phyloP scores from a whole-genome alignment of 1,140 invertebrate species.

The Macrostomum lignano region DNA sequence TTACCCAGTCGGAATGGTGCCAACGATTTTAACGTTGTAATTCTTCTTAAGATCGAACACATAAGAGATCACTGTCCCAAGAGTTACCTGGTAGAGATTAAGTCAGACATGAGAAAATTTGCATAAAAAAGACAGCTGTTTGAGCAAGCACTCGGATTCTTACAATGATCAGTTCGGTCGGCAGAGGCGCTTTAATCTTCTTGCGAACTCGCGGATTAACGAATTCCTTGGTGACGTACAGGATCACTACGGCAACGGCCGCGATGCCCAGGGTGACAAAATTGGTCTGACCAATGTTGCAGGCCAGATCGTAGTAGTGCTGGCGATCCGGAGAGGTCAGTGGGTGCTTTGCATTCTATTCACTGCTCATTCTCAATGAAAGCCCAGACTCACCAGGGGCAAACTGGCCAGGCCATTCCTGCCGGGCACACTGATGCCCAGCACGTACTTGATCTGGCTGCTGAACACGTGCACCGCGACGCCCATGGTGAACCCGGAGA shows the following conservation, averaged over 20 bases:
- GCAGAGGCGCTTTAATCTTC: slow-evolving; percentile 41
- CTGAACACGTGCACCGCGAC: slow-evolving; percentile 61
- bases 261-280: slow-evolving; percentile 36
- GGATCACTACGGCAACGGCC: slow-evolving; percentile 37
- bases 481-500: slow-evolving; percentile 64
- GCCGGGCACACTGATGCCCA: slow-evolving; percentile 40
- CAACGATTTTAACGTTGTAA: slow-evolving; percentile 11
- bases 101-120: too few species aligned
- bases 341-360: slow-evolving; percentile 9
- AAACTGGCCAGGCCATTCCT: slow-evolving; percentile 40
- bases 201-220: slow-evolving; percentile 46
- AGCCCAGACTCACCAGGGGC: slow-evolving; percentile 36
- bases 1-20: slow-evolving; percentile 23
- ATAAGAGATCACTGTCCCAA: slow-evolving; percentile 12
- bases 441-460: slow-evolving; percentile 56
- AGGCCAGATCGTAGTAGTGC: slow-evolving; percentile 19
- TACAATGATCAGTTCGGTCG: slow-evolving; percentile 54
- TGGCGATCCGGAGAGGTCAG: slow-evolving; percentile 10
- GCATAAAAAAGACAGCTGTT: too few species aligned
- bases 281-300: slow-evolving; percentile 21
- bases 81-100: slow-evolving; percentile 8
- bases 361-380: slow-evolving; percentile 30
- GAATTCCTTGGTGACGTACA: slow-evolving; percentile 46
- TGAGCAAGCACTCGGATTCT: too few species aligned
- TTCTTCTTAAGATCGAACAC: slow-evolving; percentile 11